These are phyloP conservation scores for Papilio polyxenes DNA, from an alignment of 1,140 invertebrate species.

Conservation along the genomic window DNA sequence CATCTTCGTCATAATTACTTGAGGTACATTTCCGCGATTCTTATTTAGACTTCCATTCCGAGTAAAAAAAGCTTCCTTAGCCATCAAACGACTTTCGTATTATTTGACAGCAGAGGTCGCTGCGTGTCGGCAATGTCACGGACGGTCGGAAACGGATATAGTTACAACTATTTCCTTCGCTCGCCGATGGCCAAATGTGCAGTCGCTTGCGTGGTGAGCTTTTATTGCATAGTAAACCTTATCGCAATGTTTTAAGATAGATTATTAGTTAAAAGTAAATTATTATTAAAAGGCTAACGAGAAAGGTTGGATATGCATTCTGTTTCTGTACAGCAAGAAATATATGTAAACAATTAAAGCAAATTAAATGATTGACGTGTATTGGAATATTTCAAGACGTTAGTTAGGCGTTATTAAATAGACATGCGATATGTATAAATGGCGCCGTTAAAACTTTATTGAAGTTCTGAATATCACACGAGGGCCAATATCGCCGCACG, in stretches of 20 bases:
- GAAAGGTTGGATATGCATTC: background rate
- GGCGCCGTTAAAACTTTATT: background rate
- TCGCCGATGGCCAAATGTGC: constrained; percentile 27
- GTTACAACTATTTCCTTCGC: constrained; percentile 45
- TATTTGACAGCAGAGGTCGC: constrained; percentile 49
- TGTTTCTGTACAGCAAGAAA: background rate
- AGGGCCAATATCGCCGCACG: no score
- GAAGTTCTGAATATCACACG: background rate
- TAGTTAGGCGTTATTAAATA: no score
- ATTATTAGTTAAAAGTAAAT: background rate
- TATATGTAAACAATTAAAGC: background rate
- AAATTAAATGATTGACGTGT: background rate
- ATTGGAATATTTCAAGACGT: no score
- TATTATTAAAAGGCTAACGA: background rate
- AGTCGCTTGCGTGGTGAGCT: background rate
- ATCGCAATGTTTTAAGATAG: background rate
- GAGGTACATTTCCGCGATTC: background rate
- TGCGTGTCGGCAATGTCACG: constrained; percentile 28
- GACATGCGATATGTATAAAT: no score
- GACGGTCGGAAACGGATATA: constrained; percentile 55
- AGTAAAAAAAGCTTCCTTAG: constrained; percentile 30
- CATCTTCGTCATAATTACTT: background rate
- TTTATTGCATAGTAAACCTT: constrained; percentile 1
- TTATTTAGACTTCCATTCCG: constrained; percentile 8
- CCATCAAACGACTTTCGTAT: constrained; percentile 23